Base-by-base conservation (phyloP, 2,888 invertebrate species). In the Melangyna quadrimaculata region DNA sequence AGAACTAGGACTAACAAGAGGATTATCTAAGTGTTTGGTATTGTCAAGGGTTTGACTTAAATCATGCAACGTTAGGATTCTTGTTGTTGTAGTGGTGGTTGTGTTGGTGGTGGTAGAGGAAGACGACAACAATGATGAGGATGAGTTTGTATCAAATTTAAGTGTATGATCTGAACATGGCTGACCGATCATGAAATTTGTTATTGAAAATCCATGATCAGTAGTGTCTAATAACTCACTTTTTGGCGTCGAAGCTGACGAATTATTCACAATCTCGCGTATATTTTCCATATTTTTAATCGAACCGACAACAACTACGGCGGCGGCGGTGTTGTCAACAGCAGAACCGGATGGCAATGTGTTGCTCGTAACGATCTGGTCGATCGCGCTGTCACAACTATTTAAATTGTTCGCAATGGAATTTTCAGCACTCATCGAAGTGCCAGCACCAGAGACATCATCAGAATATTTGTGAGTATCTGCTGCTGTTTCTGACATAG, bases 231-330 rank as follows among this genome's bases (percentile, higher is more conserved):
- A 77, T 67, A 69, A 77, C 72, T 84, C 84, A 86, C 86, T 86
- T 81, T 86, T 57, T 37, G 22, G 22, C 22, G 22, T 22, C 22
- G 35, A 51, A 10, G 35, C 40, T 4, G 61, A 40, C n/a, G 24
- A 17, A 17, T 75, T 88, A 88, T 88, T 88, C 89, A 91, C 88
- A 81, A 91, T 89, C 77, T 91, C 91, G 89, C 91, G 91, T 87
- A 91, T 89, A 88, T 90, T 91, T 86, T 91, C 90, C 91, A 91
- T 91, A 87, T 88, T 86, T 67, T 72, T 73, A 69, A 22, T 69
- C 80, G 86, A 71, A 78, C 63, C 77, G 79, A 67, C 69, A 73
- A 51, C 57, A 22, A 48, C 14, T 24, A 7, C n/a, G 65, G 27
- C 14, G 51, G 65, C 61, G 61, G 40, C 12, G 7, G 24, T 37